These are phyloP conservation scores for Trematomus loennbergii DNA, from an alignment of 2,113 vertebrate genomes.

Conservation along the genomic window DNA sequence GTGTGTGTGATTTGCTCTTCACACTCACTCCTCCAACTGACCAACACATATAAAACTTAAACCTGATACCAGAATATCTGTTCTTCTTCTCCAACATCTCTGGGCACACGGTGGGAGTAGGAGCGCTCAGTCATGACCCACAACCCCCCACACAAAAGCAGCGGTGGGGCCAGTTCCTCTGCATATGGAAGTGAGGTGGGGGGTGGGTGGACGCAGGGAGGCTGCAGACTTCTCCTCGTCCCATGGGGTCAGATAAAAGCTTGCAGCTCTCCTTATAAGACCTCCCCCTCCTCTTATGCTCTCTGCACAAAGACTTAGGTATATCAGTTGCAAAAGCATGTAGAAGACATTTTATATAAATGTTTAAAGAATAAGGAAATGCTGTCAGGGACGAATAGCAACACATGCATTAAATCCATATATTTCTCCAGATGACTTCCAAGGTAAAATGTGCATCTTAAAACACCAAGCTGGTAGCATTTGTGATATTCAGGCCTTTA, in stretches of 20 bases:
- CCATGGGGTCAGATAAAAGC: conserved; percentile 80
- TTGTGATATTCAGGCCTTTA: conserved; percentile 28
- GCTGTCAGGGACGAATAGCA: background rate
- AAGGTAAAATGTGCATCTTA: background rate
- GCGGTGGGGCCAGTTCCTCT: conserved; percentile 64
- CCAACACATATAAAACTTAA: background rate
- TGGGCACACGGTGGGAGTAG: conserved; percentile 50
- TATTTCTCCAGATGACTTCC: background rate
- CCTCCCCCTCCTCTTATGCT: conserved; percentile 12
- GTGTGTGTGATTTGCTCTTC: conserved; percentile 14
- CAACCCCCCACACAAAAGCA: conserved; percentile 75
- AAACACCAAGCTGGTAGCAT: background rate
- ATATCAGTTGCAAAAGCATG: conserved; percentile 13
- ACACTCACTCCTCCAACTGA: conserved; percentile 3
- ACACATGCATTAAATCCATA: background rate
- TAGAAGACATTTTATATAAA: background rate
- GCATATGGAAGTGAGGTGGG: conserved; percentile 76
- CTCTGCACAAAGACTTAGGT: conserved; percentile 37
- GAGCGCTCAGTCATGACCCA: conserved; percentile 72
- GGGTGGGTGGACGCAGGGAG: conserved; percentile 69
- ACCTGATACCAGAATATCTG: conserved; percentile 26
- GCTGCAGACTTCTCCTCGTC: conserved; percentile 71
- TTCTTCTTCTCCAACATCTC: conserved; percentile 28
- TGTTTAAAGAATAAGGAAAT: background rate
- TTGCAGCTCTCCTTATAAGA: conserved; percentile 49